phyloP scores from a whole-genome alignment of 2,797 vertebrate species.

The Triplophysa yarkandensis region DNA sequence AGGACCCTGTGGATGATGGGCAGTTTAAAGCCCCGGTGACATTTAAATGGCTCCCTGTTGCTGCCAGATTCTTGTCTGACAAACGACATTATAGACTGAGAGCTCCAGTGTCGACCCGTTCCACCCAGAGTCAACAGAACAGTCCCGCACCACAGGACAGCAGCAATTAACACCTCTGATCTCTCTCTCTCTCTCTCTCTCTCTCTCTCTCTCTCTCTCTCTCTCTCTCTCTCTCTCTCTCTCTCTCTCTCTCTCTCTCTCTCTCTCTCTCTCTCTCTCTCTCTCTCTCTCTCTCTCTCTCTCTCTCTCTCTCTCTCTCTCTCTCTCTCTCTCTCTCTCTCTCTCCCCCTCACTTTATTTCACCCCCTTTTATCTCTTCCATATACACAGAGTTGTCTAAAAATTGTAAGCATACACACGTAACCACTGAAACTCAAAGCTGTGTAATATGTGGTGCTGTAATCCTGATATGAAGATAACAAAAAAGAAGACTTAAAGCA shows the following conservation, averaged over 20 bases:
- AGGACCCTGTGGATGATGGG: conserved; percentile 17
- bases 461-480: no score
- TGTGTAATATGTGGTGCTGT: no score
- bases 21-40: conserved; percentile 40
- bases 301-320: not conserved
- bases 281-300: not conserved
- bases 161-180: conserved; percentile 19
- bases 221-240: not conserved
- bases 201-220: not conserved
- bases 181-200: not conserved
- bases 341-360: no score
- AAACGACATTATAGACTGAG: conserved; percentile 9
- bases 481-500: no score
- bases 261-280: not conserved
- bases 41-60: conserved; percentile 45
- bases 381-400: no score
- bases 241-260: not conserved
- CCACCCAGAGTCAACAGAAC: conserved; percentile 3
- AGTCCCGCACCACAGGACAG: not conserved
- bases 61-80: conserved; percentile 42
- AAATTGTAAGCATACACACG: no score
- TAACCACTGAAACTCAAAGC: no score
- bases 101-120: not conserved
- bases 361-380: no score
- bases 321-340: no score